A percentile compares a stretch with the other conserved stretches of the same genome.
Evolutionary conservation across 2,797 vertebrate species (phyloP).

Genomic region (Periophthalmus magnuspinnatus): DNA sequence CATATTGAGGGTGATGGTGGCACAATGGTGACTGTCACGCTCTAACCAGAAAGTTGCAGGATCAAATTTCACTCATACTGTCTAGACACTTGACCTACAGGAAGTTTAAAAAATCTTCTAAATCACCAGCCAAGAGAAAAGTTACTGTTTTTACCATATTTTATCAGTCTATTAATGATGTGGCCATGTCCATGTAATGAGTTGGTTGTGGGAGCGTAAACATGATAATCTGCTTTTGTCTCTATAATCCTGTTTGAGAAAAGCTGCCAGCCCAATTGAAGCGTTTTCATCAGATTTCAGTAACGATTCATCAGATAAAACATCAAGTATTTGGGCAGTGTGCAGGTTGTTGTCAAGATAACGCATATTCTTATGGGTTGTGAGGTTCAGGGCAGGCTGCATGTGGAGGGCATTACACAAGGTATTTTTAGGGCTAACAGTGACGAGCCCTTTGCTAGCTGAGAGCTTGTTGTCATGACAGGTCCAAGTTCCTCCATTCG

Average conservation of each 20-base stretch:
- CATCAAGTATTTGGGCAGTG: slow-evolving; percentile 22
- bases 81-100: neutral
- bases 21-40: too few species aligned
- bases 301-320: slow-evolving; percentile 9
- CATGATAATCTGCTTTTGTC: slow-evolving; percentile 54
- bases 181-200: slow-evolving; percentile 8
- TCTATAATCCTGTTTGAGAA: slow-evolving; percentile 60
- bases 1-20: too few species aligned
- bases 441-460: slow-evolving; percentile 32
- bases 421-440: slow-evolving; percentile 68
- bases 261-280: slow-evolving; percentile 39
- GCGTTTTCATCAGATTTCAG: slow-evolving; percentile 19
- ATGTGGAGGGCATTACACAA: slow-evolving; percentile 40
- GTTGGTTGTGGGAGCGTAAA: slow-evolving; percentile 37
- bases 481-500: slow-evolving; percentile 51
- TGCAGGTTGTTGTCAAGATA: slow-evolving; percentile 33
- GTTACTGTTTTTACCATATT: neutral
- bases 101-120: neutral
- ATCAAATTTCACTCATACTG: too few species aligned
- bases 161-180: slow-evolving; percentile 3
- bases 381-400: slow-evolving; percentile 24
- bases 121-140: too few species aligned
- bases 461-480: slow-evolving; percentile 71
- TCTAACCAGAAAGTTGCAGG: too few species aligned
- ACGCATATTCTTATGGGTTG: slow-evolving; percentile 19